A percentile compares a stretch with the other conserved stretches of the same genome.
These are phyloP conservation scores for Enteromius thamalakanensis DNA, from an alignment of 2,797 vertebrate species.

Conservation along the genomic window DNA sequence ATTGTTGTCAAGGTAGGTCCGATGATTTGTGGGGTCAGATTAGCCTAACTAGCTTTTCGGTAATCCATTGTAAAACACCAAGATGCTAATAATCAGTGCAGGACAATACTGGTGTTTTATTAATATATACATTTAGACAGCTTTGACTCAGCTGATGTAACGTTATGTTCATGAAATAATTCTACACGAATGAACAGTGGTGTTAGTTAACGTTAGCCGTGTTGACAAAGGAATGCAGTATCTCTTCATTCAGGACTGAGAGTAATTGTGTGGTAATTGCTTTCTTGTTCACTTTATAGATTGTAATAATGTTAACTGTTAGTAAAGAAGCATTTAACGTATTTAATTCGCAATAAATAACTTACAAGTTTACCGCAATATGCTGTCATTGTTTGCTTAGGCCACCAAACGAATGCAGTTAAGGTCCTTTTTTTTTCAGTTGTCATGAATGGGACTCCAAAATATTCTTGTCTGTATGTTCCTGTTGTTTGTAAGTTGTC, in stretches of 20 bases:
- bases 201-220: neutral
- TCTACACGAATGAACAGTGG: neutral
- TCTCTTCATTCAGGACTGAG: neutral
- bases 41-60: slow-evolving; percentile 39
- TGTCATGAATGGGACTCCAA: neutral
- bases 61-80: slow-evolving; percentile 29
- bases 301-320: neutral
- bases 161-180: neutral
- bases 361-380: neutral
- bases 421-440: neutral
- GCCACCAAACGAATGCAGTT: neutral
- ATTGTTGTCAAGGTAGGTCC: slow-evolving; percentile 39
- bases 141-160: neutral
- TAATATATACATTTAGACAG: neutral
- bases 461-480: neutral
- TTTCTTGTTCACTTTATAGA: neutral
- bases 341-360: neutral
- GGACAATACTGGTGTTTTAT: neutral
- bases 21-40: slow-evolving; percentile 6
- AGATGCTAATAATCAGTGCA: slow-evolving; percentile 10
- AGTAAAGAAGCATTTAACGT: neutral
- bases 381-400: slow-evolving; percentile 13
- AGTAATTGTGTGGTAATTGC: neutral
- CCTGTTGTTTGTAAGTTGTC: neutral
- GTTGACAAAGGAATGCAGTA: slow-evolving; percentile 23